These are phyloP conservation scores for Pseudomyrmex pallidus DNA, from an alignment of 1,140 invertebrate genomes.

Conservation along the genomic window DNA sequence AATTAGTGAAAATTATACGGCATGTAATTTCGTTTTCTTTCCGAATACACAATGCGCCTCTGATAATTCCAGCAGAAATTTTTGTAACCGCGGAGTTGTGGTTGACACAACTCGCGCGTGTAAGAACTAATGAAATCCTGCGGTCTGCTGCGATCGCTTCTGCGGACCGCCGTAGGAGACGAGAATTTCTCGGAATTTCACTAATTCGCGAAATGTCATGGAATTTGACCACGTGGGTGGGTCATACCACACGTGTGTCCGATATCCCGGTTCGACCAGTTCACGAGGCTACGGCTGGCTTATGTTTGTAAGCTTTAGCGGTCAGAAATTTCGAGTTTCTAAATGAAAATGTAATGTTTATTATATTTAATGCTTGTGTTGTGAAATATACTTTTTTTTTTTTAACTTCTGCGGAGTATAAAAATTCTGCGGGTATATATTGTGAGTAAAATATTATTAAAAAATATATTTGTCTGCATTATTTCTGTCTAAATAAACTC, in stretches of 20 bases:
- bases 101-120: slow-evolving; percentile 34
- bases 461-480: neutral
- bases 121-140: slow-evolving; percentile 59
- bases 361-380: neutral
- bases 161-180: slow-evolving; percentile 5
- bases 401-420: neutral
- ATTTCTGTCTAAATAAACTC: no score
- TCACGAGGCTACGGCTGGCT: slow-evolving; percentile 22
- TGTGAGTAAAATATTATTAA: neutral
- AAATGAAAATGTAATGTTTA: neutral
- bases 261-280: slow-evolving; percentile 38
- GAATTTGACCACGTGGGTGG: slow-evolving; percentile 41
- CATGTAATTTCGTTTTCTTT: neutral
- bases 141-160: slow-evolving; percentile 30
- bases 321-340: neutral
- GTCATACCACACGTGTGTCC: slow-evolving; percentile 52
- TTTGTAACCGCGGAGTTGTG: slow-evolving; percentile 12
- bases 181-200: slow-evolving; percentile 60
- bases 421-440: neutral
- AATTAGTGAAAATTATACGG: neutral
- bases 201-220: slow-evolving; percentile 60
- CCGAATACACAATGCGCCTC: neutral
- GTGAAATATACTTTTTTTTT: neutral
- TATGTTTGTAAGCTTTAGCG: slow-evolving; percentile 30
- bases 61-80: neutral